Conservation (phyloP, 2,113 vertebrate genomes). For the Notarius lentiginosus region DNA sequence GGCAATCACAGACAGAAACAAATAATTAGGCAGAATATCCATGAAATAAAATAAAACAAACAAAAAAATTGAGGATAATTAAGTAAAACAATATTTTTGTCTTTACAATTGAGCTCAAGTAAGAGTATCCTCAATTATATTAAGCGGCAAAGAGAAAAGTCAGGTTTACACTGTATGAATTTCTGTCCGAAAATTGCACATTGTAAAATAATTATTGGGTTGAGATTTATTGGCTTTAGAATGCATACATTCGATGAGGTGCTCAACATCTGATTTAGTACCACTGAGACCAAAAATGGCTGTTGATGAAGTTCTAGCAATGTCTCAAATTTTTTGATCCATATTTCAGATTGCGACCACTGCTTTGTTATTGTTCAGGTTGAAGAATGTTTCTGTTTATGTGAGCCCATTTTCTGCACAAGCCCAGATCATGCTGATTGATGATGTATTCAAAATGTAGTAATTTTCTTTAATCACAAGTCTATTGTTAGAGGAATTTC, state of each 20-base stretch:
- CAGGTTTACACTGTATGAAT: no score
- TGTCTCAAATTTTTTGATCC: background rate
- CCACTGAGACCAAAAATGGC: background rate
- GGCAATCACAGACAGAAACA: no score
- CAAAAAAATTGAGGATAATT: no score
- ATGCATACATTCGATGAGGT: no score
- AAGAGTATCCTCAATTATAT: no score
- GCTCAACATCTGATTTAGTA: no score
- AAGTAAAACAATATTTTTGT: no score
- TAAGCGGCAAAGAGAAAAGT: no score
- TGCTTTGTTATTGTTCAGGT: background rate
- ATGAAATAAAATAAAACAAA: no score
- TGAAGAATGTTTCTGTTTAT: background rate
- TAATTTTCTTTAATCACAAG: background rate
- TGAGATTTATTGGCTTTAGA: background rate
- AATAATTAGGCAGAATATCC: no score
- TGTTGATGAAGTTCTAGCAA: background rate
- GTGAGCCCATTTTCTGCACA: background rate
- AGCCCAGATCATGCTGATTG: background rate
- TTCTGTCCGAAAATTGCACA: background rate
- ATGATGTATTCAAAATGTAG: background rate
- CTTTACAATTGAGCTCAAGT: no score
- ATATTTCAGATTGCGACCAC: background rate
- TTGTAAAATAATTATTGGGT: background rate
- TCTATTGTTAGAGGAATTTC: background rate